These are phyloP conservation scores for Phrynosoma platyrhinos DNA, from an alignment of 2,113 vertebrate genomes.

Conservation along the genomic window DNA sequence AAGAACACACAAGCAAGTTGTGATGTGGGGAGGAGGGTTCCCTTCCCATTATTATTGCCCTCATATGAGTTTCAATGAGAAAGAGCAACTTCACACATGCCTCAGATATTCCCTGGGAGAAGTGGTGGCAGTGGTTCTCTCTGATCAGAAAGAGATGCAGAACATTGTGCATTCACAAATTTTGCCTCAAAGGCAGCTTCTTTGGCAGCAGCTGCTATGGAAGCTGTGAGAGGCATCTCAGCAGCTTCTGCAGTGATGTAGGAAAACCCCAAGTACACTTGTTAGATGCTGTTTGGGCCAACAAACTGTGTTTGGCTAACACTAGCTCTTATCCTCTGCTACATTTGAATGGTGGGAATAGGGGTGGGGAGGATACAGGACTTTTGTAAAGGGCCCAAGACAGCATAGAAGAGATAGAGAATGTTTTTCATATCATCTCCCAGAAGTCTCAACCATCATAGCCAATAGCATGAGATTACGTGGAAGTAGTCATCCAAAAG, in stretches of 20 bases:
- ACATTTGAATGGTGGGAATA: neutral
- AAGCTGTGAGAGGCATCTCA: neutral
- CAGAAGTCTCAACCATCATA: neutral
- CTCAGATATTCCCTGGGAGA: neutral
- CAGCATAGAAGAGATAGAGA: too few species aligned
- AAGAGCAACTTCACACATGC: neutral
- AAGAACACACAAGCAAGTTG: constrained; percentile 5
- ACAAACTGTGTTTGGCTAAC: neutral
- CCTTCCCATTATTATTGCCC: too few species aligned
- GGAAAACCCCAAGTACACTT: neutral
- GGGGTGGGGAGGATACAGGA: too few species aligned
- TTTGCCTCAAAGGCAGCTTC: neutral
- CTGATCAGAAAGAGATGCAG: neutral
- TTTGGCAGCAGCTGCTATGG: neutral
- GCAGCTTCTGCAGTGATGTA: neutral
- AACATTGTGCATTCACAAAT: neutral
- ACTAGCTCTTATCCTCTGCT: neutral
- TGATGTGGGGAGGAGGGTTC: neutral
- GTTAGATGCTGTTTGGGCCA: neutral
- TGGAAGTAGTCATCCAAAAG: neutral
- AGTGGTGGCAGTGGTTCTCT: neutral
- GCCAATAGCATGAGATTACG: neutral
- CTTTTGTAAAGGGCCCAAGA: neutral
- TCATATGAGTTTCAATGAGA: neutral
- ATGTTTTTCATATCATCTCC: neutral